Conservation (phyloP, 2,797 vertebrate species). For the Oreonectes daqikongensis region DNA sequence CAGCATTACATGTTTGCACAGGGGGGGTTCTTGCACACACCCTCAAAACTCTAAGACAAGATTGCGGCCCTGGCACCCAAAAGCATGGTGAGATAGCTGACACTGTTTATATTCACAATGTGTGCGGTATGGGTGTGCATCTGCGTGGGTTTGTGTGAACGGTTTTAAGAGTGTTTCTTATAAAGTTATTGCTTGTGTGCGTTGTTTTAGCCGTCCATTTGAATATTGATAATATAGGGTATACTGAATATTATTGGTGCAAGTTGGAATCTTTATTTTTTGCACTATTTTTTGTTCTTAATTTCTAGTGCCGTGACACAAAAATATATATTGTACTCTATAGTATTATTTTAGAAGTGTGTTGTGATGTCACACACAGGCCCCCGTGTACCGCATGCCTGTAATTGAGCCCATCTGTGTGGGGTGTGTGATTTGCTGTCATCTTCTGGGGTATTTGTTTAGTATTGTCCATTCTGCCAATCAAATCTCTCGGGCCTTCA, state of each 20-base stretch:
- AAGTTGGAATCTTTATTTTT: not conserved
- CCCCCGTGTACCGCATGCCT: not conserved
- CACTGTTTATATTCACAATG: constrained; percentile 19
- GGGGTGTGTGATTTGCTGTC: not conserved
- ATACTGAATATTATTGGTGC: not conserved
- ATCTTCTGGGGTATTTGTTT: not conserved
- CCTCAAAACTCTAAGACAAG: constrained; percentile 27
- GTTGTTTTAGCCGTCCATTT: not conserved
- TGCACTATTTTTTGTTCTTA: not conserved
- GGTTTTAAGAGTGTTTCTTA: not conserved
- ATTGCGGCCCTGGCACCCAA: constrained; percentile 23
- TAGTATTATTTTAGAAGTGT: not conserved
- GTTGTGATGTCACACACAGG: not conserved
- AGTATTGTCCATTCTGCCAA: not conserved
- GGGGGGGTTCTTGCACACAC: constrained; percentile 34
- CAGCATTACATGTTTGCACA: constrained; percentile 27
- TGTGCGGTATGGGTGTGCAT: not conserved
- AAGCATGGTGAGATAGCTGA: constrained; percentile 24
- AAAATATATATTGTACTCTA: not conserved
- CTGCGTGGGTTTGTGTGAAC: constrained; percentile 8
- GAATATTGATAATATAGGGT: not conserved
- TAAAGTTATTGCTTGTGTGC: not conserved
- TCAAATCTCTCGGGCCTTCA: not conserved
- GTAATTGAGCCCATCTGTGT: not conserved
- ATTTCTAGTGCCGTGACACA: not conserved